A percentile compares a stretch with the other conserved stretches of the same genome.
These are phyloP conservation scores for Slavum lentiscoides DNA, from an alignment of 2,888 invertebrate genomes.

Conservation along the genomic window DNA sequence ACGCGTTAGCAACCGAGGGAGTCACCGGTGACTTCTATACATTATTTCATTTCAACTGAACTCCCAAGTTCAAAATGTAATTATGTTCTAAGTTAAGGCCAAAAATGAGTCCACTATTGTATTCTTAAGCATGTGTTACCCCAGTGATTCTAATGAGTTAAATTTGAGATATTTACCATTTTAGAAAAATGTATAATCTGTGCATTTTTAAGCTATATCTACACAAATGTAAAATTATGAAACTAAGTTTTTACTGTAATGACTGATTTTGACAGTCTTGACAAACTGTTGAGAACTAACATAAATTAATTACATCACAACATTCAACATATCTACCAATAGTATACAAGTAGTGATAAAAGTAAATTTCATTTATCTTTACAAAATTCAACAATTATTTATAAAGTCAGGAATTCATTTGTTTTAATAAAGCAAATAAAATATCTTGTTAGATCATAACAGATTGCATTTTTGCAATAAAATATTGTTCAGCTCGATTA, in stretches of 20 bases:
- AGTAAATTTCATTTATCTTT: constrained; percentile 6
- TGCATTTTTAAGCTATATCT: not conserved
- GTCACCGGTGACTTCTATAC: too few relatives aligned
- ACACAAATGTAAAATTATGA: not conserved
- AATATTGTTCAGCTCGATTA: not conserved
- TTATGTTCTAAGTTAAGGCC: constrained; percentile 1
- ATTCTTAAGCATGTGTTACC: constrained; percentile 6
- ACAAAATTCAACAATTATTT: constrained; percentile 3
- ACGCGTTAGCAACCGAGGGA: too few relatives aligned
- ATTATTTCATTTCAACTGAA: too few relatives aligned
- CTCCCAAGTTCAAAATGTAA: not conserved
- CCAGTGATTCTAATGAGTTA: constrained; percentile 14
- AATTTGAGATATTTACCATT: constrained; percentile 25
- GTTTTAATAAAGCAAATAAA: not conserved
- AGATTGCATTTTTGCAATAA: not conserved
- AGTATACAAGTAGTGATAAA: not conserved
- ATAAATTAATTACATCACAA: not conserved
- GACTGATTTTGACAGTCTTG: constrained; percentile 6
- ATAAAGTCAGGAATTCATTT: not conserved
- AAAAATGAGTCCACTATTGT: not conserved
- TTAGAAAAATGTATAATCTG: constrained; percentile 20
- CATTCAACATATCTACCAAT: constrained; percentile 7
- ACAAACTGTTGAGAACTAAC: constrained; percentile 7
- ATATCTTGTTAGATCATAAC: not conserved
- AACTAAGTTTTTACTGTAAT: not conserved